phyloP scores from a whole-genome alignment of 2,113 vertebrate genomes.

The Atrichornis clamosus region DNA sequence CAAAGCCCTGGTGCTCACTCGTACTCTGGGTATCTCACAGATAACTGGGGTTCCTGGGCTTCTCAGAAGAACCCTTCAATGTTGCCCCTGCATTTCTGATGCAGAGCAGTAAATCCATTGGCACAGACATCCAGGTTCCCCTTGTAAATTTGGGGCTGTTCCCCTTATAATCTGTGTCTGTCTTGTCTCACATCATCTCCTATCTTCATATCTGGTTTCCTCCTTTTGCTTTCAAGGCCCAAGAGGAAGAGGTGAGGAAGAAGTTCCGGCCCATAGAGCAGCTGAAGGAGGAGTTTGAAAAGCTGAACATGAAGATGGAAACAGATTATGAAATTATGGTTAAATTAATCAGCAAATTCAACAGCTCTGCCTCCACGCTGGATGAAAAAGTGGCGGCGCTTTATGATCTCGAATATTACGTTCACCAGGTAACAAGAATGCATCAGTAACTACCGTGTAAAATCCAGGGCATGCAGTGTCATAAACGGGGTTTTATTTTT shows the following conservation, averaged over 20 bases:
- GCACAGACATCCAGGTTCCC: not conserved
- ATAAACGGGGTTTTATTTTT: slow-evolving; percentile 31
- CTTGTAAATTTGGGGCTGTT: not conserved
- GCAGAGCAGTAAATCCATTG: not conserved
- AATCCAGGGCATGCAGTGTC: not conserved
- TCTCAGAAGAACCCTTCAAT: not conserved
- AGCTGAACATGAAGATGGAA: slow-evolving; percentile 86
- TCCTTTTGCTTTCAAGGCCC: slow-evolving; percentile 46
- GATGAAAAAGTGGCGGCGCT: slow-evolving; percentile 84
- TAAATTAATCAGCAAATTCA: slow-evolving; percentile 83
- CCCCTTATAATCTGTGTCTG: not conserved
- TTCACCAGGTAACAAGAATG: slow-evolving; percentile 86
- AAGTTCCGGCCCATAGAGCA: slow-evolving; percentile 85
- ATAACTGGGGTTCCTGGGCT: not conserved
- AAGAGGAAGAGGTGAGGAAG: slow-evolving; percentile 54
- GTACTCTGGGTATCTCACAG: not conserved
- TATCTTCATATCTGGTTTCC: not conserved
- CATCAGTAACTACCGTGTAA: not conserved
- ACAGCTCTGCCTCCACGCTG: slow-evolving; percentile 77
- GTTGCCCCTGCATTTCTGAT: not conserved
- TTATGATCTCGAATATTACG: slow-evolving; percentile 91
- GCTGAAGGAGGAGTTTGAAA: slow-evolving; percentile 86
- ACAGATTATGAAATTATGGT: slow-evolving; percentile 90
- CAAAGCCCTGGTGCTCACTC: not conserved
- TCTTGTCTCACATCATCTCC: not conserved